Evolutionary conservation across 2,113 vertebrate species (phyloP).

Genomic region (Protomyctophum bolini): DNA sequence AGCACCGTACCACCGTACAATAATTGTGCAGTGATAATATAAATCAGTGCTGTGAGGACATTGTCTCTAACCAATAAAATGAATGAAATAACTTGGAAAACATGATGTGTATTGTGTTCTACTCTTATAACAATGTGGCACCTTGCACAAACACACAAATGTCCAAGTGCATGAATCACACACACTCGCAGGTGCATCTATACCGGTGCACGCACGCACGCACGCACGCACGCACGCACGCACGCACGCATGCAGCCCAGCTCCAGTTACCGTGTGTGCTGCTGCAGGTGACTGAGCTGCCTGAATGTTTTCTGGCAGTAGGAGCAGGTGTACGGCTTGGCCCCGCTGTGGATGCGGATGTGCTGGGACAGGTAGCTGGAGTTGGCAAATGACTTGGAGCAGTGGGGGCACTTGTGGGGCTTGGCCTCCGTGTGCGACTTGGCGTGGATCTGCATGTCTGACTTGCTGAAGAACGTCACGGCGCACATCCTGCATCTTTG

Average conservation of each 20-base stretch:
- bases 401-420: constrained; percentile 99
- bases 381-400: constrained; percentile 99
- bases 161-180: too few species aligned
- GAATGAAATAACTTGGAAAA: not conserved
- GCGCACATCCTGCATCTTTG: constrained; percentile 96
- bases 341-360: constrained; percentile 97
- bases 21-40: not conserved
- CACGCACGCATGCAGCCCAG: constrained; percentile 7
- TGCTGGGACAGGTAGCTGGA: constrained; percentile 99
- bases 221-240: constrained; percentile 5
- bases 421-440: constrained; percentile 99
- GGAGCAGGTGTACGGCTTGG: constrained; percentile 97
- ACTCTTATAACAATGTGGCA: not conserved
- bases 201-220: not conserved
- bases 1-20: not conserved
- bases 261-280: constrained; percentile 94
- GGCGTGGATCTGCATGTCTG: constrained; percentile 99
- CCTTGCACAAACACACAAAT: not conserved
- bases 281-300: constrained; percentile 97
- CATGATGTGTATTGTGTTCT: too few species aligned
- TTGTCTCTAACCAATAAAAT: not conserved
- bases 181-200: too few species aligned
- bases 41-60: not conserved
- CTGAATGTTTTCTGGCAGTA: constrained; percentile 98
- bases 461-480: constrained; percentile 98